phyloP scores from a whole-genome alignment of 2,113 vertebrate species.

The Pan paniscus region DNA sequence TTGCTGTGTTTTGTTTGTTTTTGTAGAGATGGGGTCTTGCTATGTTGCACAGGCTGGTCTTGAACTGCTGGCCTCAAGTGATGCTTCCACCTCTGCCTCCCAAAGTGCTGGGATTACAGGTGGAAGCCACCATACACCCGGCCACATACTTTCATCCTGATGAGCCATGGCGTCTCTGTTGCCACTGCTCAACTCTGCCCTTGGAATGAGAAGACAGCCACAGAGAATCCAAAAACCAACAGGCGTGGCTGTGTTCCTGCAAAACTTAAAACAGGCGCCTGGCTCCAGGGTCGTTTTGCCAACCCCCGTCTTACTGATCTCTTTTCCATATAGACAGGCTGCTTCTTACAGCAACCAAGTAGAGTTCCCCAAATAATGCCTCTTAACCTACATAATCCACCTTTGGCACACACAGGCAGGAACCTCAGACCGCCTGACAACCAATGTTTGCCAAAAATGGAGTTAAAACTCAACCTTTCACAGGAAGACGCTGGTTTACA shows the following conservation, averaged over 20 bases:
- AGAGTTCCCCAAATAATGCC: neutral
- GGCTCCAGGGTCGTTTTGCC: neutral
- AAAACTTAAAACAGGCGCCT: neutral
- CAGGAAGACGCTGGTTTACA: neutral
- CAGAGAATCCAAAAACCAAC: fast-evolving
- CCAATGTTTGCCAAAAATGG: neutral
- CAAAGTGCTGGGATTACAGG: too few species aligned
- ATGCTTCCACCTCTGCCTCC: too few species aligned
- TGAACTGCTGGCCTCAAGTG: too few species aligned
- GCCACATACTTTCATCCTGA: neutral
- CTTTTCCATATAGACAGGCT: neutral
- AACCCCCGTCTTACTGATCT: neutral
- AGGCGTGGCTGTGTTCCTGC: fast-evolving
- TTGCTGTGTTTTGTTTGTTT: too few species aligned
- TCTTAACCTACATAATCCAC: neutral
- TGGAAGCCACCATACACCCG: too few species aligned
- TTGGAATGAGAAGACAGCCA: fast-evolving
- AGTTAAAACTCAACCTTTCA: neutral
- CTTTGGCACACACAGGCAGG: neutral
- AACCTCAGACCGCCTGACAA: neutral
- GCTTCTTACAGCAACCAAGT: neutral
- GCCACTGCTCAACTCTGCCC: neutral
- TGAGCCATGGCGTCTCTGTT: neutral
- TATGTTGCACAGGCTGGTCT: too few species aligned
- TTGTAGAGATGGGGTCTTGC: too few species aligned